Percentiles rank a stretch among this genome's conserved stretches.
Conservation (phyloP, 2,797 vertebrate species). For the Clarias platycephalus region DNA sequence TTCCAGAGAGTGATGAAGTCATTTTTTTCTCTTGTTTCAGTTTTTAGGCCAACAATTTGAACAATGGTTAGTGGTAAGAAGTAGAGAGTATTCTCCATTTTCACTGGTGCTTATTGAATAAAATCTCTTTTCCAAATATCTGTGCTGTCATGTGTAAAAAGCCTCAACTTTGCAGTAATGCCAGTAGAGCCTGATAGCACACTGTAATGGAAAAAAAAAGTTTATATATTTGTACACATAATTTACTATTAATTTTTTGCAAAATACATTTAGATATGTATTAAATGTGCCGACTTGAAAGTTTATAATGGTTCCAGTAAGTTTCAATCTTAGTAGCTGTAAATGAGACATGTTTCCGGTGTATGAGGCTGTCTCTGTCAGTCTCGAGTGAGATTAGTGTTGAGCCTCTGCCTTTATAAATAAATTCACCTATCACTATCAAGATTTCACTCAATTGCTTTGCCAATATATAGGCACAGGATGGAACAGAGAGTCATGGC, state of each 20-base stretch:
- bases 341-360: background rate
- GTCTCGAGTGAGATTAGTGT: background rate
- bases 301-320: background rate
- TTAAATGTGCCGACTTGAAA: background rate
- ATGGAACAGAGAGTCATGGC: background rate
- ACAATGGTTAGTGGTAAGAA: slow-evolving; percentile 35
- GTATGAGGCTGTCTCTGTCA: background rate
- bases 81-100: slow-evolving; percentile 44
- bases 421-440: slow-evolving; percentile 14
- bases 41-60: slow-evolving; percentile 26
- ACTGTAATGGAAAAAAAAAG: background rate
- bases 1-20: background rate
- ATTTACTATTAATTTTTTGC: background rate
- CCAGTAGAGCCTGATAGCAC: background rate
- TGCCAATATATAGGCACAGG: slow-evolving; percentile 61
- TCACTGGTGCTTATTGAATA: slow-evolving; percentile 59
- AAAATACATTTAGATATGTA: background rate
- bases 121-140: slow-evolving; percentile 52
- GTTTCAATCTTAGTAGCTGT: background rate
- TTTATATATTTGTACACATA: background rate
- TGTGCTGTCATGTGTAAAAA: slow-evolving; percentile 1
- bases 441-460: slow-evolving; percentile 1
- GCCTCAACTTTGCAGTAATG: background rate
- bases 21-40: slow-evolving; percentile 21
- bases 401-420: background rate